These are phyloP conservation scores for Bombyx huttoni DNA, from an alignment of 2,888 invertebrate genomes.

Conservation along the genomic window DNA sequence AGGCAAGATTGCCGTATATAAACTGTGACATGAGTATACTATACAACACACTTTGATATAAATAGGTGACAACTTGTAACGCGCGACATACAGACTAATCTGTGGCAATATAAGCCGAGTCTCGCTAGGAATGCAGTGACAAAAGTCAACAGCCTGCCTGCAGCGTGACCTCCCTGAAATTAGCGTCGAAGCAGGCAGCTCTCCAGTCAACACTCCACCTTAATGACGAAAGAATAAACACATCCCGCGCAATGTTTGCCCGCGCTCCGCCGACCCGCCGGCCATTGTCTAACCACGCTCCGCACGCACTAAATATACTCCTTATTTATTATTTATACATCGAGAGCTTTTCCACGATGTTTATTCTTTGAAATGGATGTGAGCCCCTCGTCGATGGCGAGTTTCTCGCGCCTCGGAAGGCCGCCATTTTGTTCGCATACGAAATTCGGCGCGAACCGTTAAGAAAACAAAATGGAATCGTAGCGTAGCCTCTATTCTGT, in stretches of 20 bases:
- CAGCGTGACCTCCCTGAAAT: conserved; percentile 46
- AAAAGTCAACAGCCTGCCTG: conserved; percentile 32
- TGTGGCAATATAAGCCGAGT: neutral
- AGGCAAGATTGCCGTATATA: too few species aligned
- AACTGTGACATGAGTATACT: too few species aligned
- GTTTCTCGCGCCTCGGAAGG: conserved; percentile 32
- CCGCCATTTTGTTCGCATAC: conserved; percentile 39
- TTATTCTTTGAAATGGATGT: conserved; percentile 66
- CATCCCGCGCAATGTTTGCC: conserved; percentile 35
- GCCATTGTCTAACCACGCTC: conserved; percentile 59
- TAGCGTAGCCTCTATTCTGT: conserved; percentile 18
- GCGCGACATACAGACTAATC: too few species aligned
- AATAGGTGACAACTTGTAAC: too few species aligned
- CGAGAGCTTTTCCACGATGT: conserved; percentile 55
- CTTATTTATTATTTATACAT: conserved; percentile 68
- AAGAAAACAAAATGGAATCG: conserved; percentile 41
- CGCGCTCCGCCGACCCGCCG: conserved; percentile 21
- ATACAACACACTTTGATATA: too few species aligned
- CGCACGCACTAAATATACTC: conserved; percentile 55
- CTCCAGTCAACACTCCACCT: conserved; percentile 46
- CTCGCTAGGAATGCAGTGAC: conserved; percentile 1
- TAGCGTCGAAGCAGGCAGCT: conserved; percentile 45
- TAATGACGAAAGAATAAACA: conserved; percentile 68
- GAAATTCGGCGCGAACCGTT: conserved; percentile 36
- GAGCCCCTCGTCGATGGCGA: conserved; percentile 30